Conservation (phyloP, 2,113 vertebrate genomes). For the Semnornis frantzii region DNA sequence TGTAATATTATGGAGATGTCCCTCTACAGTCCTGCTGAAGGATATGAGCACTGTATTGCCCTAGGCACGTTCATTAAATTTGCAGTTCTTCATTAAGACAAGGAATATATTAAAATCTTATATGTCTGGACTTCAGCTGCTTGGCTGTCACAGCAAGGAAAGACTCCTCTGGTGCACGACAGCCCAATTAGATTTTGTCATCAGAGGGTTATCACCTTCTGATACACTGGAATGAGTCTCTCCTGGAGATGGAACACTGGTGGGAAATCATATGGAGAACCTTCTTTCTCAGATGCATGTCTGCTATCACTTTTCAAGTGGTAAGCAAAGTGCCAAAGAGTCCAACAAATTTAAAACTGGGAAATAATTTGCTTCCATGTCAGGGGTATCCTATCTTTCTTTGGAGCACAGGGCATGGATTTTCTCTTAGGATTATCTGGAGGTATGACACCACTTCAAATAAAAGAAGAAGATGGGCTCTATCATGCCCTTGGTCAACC, state of each 20-base stretch:
- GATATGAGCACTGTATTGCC: not conserved
- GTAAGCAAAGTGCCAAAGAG: not conserved
- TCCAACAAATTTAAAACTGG: not conserved
- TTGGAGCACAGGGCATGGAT: not conserved
- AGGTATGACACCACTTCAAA: not conserved
- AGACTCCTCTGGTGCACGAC: not conserved
- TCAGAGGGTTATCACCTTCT: not conserved
- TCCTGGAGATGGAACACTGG: not conserved
- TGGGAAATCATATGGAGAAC: not conserved
- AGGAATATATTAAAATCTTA: constrained; percentile 12
- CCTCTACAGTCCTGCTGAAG: not conserved
- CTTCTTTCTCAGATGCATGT: not conserved
- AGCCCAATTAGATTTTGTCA: not conserved
- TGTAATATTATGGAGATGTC: not conserved
- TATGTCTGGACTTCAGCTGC: not conserved
- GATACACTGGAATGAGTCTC: not conserved
- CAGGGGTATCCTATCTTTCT: not conserved
- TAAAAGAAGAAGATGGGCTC: not conserved
- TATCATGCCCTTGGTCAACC: not conserved
- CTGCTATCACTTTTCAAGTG: not conserved
- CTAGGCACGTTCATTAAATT: not conserved
- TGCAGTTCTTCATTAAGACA: constrained; percentile 11
- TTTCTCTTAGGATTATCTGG: not conserved
- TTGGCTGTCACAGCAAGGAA: not conserved
- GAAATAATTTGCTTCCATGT: not conserved